Conservation (phyloP, 2,888 invertebrate species). For the Gnatocerus cornutus region DNA sequence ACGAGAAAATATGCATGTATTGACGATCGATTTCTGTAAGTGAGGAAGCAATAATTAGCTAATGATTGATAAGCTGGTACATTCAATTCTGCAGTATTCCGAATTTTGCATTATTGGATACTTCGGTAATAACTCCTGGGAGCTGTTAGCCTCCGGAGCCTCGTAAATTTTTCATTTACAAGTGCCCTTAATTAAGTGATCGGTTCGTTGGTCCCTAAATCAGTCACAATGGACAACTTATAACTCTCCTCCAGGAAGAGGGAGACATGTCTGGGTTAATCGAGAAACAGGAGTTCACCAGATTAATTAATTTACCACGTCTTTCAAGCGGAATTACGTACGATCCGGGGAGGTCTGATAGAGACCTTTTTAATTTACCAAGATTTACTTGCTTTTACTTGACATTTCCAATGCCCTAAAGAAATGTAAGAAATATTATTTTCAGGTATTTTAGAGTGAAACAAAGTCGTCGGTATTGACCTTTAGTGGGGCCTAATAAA, state of each 20-base stretch:
- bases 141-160: neutral
- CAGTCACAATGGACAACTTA: slow-evolving; percentile 34
- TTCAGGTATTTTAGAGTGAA: neutral
- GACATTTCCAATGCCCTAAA: neutral
- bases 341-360: neutral
- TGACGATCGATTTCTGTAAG: no score
- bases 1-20: no score
- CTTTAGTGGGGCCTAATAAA: neutral
- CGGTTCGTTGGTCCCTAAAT: slow-evolving; percentile 23
- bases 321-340: neutral
- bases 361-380: neutral
- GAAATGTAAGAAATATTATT: slow-evolving; percentile 1
- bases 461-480: neutral
- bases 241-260: slow-evolving; percentile 6
- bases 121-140: neutral
- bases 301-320: slow-evolving; percentile 20
- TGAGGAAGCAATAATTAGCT: no score
- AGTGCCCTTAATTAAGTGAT: slow-evolving; percentile 32
- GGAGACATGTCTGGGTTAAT: slow-evolving; percentile 20
- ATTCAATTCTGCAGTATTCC: no score
- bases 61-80: no score
- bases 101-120: no score
- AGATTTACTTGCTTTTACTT: neutral
- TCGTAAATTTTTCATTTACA: slow-evolving; percentile 26
- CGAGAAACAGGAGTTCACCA: slow-evolving; percentile 7